Evolutionary conservation across 1,140 invertebrate genomes (phyloP).

Genomic region (Drosophila aff.): DNA sequence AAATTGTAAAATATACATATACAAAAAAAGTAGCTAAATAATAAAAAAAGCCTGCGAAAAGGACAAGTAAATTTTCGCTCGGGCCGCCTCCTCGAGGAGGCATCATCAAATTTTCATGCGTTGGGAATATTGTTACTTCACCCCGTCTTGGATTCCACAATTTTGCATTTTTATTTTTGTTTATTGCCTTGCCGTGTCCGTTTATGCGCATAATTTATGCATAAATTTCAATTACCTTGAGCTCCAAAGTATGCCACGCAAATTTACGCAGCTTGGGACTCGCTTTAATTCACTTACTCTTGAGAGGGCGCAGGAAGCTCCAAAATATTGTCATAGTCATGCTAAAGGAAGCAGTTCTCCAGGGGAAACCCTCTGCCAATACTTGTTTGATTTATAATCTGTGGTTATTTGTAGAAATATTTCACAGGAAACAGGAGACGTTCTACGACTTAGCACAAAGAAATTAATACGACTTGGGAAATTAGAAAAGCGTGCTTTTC

Average conservation of each 20-base stretch:
- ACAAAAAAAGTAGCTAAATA: slow-evolving; percentile 63
- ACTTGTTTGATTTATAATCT: slow-evolving; percentile 45
- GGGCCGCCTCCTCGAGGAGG: slow-evolving; percentile 5
- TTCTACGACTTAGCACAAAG: not conserved
- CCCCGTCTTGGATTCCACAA: not conserved
- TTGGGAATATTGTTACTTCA: slow-evolving; percentile 39
- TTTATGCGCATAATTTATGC: slow-evolving; percentile 83
- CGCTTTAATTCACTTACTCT: slow-evolving; percentile 65
- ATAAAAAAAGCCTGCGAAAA: slow-evolving; percentile 51
- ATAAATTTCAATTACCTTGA: slow-evolving; percentile 78
- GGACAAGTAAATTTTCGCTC: slow-evolving; percentile 20
- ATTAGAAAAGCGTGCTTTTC: not conserved
- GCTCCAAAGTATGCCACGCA: slow-evolving; percentile 55
- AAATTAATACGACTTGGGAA: fast-evolving
- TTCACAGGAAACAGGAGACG: not conserved
- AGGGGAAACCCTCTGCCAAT: slow-evolving; percentile 1
- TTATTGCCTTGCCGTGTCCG: slow-evolving; percentile 75
- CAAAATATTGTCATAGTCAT: slow-evolving; percentile 37
- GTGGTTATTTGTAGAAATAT: not conserved
- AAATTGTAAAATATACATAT: slow-evolving; percentile 30
- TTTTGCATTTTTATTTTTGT: slow-evolving; percentile 71
- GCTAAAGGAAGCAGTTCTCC: not conserved
- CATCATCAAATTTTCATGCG: slow-evolving; percentile 75
- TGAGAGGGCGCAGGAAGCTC: not conserved
- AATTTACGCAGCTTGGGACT: slow-evolving; percentile 38